Base-by-base conservation (phyloP, 2,113 vertebrate genomes). In the Cyanistes caeruleus region DNA sequence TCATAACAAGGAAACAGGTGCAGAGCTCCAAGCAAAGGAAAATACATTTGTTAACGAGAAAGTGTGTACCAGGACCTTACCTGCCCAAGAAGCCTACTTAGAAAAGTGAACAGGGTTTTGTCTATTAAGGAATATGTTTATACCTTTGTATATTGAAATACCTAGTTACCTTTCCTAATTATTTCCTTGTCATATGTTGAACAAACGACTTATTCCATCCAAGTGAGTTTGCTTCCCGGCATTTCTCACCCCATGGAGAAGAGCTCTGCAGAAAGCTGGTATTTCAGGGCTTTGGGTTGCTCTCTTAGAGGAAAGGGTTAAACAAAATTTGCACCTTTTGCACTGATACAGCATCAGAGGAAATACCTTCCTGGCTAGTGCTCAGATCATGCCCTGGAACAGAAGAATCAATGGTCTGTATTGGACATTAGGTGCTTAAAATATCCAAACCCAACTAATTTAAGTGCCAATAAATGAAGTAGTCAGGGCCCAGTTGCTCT, bases 251-350 rank as follows among this genome's bases (percentile, higher is more conserved):
- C 18, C 11, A 22, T 44, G 41, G n/a, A 31, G 28, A 83, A 48
- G 16, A 59, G 2, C 20, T 89, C 39, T 28, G 33, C 22, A 31
- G 69, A 10, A 52, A 59, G 27, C 22, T 41, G 58, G 0, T 69
- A 3, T 37, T 89, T 84, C 27, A 8, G 44, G 51, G 0, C 0
- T 21, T 74, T 59, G n/a, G 6, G 31, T 70, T 0, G 0, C 14
- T 30, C 25, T 3, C 24, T 39, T 23, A 35, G 53, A 73, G 58
- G n/a, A 85, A 51, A 1, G 43, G 22, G 33, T 92, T 79, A 79
- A 65, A 31, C 10, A 41, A 65, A 84, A 53, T 27, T 18, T 46
- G 15, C 48, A 59, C 75, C 24, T 84, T 90, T 90, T 68, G 35
- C 44, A 21, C 18, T 60, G 21, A 22, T 25, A 41, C 1, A 60